A percentile compares a stretch with the other conserved stretches of the same genome.
phyloP scores from a whole-genome alignment of 1,140 invertebrate genomes.

The Drepana arcuata region DNA sequence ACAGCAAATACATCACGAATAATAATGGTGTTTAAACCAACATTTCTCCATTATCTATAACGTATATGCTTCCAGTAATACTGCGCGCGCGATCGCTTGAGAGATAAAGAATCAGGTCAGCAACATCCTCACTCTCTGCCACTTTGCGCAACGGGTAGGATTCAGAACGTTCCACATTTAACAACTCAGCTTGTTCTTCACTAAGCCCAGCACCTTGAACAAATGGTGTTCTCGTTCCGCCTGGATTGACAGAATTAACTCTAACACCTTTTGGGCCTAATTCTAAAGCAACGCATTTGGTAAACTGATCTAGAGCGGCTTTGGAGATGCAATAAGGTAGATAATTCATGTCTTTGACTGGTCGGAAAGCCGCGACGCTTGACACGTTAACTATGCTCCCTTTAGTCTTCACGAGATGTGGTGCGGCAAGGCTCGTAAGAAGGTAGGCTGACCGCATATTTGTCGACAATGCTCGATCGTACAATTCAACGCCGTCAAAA shows the following conservation, averaged over 20 bases:
- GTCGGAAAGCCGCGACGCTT: constrained; percentile 79
- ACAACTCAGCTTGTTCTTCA: constrained; percentile 16
- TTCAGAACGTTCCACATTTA: constrained; percentile 18
- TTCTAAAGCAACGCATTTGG: constrained; percentile 78
- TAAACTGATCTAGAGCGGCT: constrained; percentile 85
- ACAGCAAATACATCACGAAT: background rate
- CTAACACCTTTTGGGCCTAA: constrained; percentile 77
- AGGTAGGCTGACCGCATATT: constrained; percentile 82
- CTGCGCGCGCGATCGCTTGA: constrained; percentile 85
- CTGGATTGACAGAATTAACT: constrained; percentile 84
- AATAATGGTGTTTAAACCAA: constrained; percentile 17
- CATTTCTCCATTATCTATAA: constrained; percentile 86
- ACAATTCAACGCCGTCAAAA: constrained; percentile 77
- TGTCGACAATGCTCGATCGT: constrained; percentile 78
- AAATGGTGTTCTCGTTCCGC: constrained; percentile 79
- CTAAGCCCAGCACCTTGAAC: constrained; percentile 55
- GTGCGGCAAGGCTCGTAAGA: constrained; percentile 81
- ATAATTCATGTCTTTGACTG: constrained; percentile 72
- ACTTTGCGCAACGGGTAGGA: constrained; percentile 41
- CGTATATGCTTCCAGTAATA: constrained; percentile 84
- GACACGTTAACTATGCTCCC: constrained; percentile 88
- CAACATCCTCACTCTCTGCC: constrained; percentile 78
- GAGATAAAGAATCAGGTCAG: constrained; percentile 85
- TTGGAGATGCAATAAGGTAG: constrained; percentile 85
- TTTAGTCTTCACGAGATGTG: constrained; percentile 78